These are phyloP conservation scores for Himalopsyche japonica DNA, from an alignment of 2,888 invertebrate genomes.

Conservation along the genomic window DNA sequence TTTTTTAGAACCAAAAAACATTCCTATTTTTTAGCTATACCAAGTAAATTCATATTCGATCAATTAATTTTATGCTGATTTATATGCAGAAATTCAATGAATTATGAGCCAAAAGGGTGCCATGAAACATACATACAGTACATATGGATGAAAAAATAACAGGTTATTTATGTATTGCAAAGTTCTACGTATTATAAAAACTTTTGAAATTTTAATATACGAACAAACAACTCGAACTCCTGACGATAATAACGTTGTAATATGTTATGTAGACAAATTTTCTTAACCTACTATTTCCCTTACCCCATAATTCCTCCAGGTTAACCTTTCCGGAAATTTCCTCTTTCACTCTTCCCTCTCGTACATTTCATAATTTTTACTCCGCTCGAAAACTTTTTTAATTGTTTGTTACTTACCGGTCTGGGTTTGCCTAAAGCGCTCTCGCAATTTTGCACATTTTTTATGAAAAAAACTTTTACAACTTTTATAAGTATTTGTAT, in stretches of 20 bases:
- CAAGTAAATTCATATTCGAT: no score
- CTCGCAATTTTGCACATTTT: slow-evolving; percentile 15
- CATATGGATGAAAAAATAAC: no score
- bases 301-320: neutral
- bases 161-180: no score
- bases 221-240: no score
- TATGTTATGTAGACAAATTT: neutral
- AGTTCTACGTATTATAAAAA: no score
- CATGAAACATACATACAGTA: no score
- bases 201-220: no score
- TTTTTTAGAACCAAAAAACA: no score
- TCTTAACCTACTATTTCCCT: neutral
- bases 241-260: neutral
- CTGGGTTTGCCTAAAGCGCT: slow-evolving; percentile 2
- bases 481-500: neutral
- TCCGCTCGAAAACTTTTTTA: slow-evolving; percentile 28
- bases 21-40: no score
- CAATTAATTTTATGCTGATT: no score
- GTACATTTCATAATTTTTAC: slow-evolving; percentile 23
- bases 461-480: neutral
- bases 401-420: slow-evolving; percentile 29
- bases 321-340: neutral
- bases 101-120: no score
- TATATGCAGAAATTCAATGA: no score
- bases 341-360: neutral